Conservation (phyloP, 2,797 vertebrate species). For the Octomys mimax region DNA sequence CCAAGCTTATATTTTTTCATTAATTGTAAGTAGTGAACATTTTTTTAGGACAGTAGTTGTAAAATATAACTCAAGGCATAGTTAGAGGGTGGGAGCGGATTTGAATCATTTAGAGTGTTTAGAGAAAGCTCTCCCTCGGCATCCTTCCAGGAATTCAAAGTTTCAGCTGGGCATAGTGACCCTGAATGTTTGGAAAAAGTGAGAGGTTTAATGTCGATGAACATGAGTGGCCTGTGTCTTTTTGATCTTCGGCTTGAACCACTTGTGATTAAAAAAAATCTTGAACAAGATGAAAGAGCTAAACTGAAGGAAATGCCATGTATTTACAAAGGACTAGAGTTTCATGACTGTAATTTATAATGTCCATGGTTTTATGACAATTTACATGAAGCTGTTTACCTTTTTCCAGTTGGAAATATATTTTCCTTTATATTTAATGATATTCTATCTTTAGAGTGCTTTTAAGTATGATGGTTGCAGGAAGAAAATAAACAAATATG, state of each 20-base stretch:
- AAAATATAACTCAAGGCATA: slow-evolving; percentile 3
- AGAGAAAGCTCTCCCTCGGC: neutral
- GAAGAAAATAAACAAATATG: neutral
- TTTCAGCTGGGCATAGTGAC: neutral
- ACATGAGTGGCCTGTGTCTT: neutral
- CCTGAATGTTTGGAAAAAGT: neutral
- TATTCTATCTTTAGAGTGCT: slow-evolving; percentile 54
- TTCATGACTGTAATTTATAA: slow-evolving; percentile 42
- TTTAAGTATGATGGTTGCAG: slow-evolving; percentile 61
- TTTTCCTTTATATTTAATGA: slow-evolving; percentile 68
- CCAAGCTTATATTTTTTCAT: slow-evolving; percentile 45
- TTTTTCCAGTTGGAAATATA: slow-evolving; percentile 58
- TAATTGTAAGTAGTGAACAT: slow-evolving; percentile 27
- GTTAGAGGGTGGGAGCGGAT: neutral
- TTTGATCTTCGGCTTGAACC: neutral
- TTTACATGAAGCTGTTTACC: slow-evolving; percentile 59
- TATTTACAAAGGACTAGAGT: slow-evolving; percentile 23
- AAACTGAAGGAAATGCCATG: slow-evolving; percentile 28
- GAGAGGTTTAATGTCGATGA: neutral
- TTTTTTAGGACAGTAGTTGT: slow-evolving; percentile 48
- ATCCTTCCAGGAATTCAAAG: neutral
- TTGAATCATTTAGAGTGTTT: slow-evolving; percentile 30
- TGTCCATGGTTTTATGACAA: neutral
- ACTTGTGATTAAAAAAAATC: neutral
- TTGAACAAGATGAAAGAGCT: neutral